Base-by-base conservation (phyloP, 2,888 invertebrate species). In the Cotesia congregata region DNA sequence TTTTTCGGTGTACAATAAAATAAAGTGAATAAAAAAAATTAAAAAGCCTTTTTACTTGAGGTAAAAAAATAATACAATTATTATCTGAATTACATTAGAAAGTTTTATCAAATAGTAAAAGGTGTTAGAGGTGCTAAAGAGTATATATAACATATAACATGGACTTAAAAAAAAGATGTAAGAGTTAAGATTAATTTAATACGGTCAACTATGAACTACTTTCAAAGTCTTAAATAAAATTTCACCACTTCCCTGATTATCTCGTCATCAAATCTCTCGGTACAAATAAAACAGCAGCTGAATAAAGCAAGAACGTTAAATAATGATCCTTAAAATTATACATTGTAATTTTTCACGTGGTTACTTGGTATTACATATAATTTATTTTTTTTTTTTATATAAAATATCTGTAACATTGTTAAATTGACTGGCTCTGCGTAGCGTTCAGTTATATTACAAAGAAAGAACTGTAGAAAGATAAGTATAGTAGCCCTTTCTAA, bases 401-500 rank as follows among this genome's bases (percentile, higher is more conserved):
- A 30, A 30, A 30, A 30, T 30, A 30, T 30, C 30, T 30, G 30
- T 30, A 30, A 30, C 30, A 50, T 3, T 50, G 4, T 50, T 50
- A 50, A 12, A 50, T 50, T 50, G 30, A 30, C 30, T 30, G 30
- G 30, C 30, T 30, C 30, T 30, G 30, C 30, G 12, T 50, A 50
- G 12, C 12, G 4, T 50, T 12, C 50, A 50, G 4, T 12, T 12
- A 12, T 50, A 50, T 50, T 12, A 50, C 50, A 50, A 50, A 50
- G 50, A 50, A 50, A 50, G 50, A 50, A 12, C 50, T 6, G 50
- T 50, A 50, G 50, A 50, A 50, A 50, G 50, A 50, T 50, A 50
- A 50, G 50, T n/a, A n/a, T n/a, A n/a, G n/a, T 50, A 50, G 82
- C 86, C 86, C 87, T 87, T 87, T 87, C 87, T 87, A 87, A 87